Evolutionary conservation across 2,797 vertebrate species (phyloP).

Genomic region (Takifugu ocellatus): DNA sequence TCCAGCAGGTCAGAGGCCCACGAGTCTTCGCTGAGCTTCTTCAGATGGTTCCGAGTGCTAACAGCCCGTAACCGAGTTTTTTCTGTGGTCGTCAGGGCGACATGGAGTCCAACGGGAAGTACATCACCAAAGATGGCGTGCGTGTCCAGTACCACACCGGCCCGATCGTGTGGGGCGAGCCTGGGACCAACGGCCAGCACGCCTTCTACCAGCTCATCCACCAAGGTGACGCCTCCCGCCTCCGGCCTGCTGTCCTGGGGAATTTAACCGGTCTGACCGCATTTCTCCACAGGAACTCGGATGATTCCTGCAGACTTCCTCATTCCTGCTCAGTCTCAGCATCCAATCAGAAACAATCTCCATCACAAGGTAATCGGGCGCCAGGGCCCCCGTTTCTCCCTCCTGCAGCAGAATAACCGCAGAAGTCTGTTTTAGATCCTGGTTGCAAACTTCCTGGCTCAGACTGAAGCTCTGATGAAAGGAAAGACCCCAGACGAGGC

Average conservation of each 20-base stretch:
- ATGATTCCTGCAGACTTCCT: slow-evolving; percentile 96
- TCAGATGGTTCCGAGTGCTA: not conserved
- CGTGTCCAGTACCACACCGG: slow-evolving; percentile 89
- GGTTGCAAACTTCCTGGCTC: slow-evolving; percentile 91
- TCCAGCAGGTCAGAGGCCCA: slow-evolving; percentile 85
- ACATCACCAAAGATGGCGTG: slow-evolving; percentile 83
- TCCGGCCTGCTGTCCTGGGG: not conserved
- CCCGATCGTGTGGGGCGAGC: slow-evolving; percentile 96
- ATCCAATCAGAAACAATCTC: slow-evolving; percentile 90
- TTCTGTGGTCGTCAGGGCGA: slow-evolving; percentile 78
- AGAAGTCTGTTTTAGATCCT: slow-evolving; percentile 79
- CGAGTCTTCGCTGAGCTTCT: not conserved
- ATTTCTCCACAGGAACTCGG: slow-evolving; percentile 81
- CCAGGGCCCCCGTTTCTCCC: too few relatives aligned
- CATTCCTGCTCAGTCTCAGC: slow-evolving; percentile 91
- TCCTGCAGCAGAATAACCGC: too few relatives aligned
- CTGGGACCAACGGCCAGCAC: slow-evolving; percentile 96
- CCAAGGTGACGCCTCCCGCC: slow-evolving; percentile 76
- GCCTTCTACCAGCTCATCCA: slow-evolving; percentile 99
- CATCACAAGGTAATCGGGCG: slow-evolving; percentile 86
- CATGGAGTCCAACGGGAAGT: slow-evolving; percentile 98
- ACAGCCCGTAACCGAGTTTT: not conserved
- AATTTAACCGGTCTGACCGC: not conserved
- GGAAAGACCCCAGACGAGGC: slow-evolving; percentile 87
- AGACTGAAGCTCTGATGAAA: slow-evolving; percentile 95